Conservation (phyloP, 2,888 invertebrate species). For the Parochlus steinenii region DNA sequence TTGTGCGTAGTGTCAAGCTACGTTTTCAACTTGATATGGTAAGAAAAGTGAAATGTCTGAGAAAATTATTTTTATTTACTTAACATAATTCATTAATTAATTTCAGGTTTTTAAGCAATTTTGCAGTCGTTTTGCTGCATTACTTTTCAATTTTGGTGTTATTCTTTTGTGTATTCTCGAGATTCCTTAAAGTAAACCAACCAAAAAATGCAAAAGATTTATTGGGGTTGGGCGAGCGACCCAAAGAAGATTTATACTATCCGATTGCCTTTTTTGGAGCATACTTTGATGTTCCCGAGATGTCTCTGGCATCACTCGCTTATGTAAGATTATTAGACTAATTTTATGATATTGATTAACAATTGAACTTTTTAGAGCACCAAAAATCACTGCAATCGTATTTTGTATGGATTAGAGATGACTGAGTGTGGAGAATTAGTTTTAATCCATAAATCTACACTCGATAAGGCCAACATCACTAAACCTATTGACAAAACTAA, state of each 20-base stretch:
- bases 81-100: no score
- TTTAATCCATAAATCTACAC: slow-evolving; percentile 23
- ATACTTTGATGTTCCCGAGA: slow-evolving; percentile 29
- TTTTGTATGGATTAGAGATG: slow-evolving; percentile 26
- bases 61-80: no score
- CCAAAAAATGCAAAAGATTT: no score
- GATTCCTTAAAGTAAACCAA: slow-evolving; percentile 26
- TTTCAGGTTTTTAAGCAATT: slow-evolving; percentile 10
- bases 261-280: slow-evolving; percentile 29
- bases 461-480: slow-evolving; percentile 24
- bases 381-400: slow-evolving; percentile 25
- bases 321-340: slow-evolving; percentile 19
- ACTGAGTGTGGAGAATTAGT: slow-evolving; percentile 28
- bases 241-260: slow-evolving; percentile 23
- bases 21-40: no score
- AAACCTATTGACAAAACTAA: slow-evolving; percentile 21
- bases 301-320: slow-evolving; percentile 27
- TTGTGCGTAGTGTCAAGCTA: no score
- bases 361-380: slow-evolving; percentile 20
- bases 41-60: no score
- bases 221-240: slow-evolving; percentile 23
- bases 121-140: slow-evolving; percentile 10
- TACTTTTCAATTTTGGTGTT: slow-evolving; percentile 19
- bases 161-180: slow-evolving; percentile 26
- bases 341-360: slow-evolving; percentile 2